These are phyloP conservation scores for Dusona sp. DNA, from an alignment of 2,888 invertebrate species.

Conservation along the genomic window DNA sequence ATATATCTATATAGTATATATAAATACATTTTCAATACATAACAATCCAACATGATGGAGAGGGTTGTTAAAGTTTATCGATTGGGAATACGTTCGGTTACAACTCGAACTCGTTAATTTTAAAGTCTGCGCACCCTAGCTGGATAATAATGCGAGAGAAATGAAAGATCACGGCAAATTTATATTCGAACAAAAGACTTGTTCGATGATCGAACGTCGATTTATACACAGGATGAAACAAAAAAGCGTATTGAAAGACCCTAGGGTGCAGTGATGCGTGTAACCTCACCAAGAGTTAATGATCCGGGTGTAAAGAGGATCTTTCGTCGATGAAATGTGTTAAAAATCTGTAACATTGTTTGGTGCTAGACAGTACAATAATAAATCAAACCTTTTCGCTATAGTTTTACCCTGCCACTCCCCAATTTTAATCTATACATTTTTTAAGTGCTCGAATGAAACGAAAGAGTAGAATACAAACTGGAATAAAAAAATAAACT, in stretches of 20 bases:
- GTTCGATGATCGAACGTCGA: background rate
- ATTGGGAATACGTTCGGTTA: constrained; percentile 8
- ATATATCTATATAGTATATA: background rate
- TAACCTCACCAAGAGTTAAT: background rate
- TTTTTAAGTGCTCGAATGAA: background rate
- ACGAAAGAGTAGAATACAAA: background rate
- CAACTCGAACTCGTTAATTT: constrained; percentile 15
- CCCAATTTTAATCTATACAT: background rate
- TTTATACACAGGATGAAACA: background rate
- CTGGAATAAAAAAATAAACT: too few relatives aligned
- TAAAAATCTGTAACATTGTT: background rate
- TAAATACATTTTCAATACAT: background rate
- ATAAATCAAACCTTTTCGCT: background rate
- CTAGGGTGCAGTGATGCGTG: background rate
- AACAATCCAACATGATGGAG: background rate
- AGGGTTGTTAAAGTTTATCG: constrained; percentile 50
- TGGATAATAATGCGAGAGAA: constrained; percentile 1
- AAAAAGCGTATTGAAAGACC: background rate
- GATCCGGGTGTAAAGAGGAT: background rate
- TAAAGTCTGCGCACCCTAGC: background rate
- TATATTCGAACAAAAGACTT: background rate
- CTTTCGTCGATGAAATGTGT: background rate
- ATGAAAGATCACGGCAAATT: background rate
- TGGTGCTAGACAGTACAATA: background rate
- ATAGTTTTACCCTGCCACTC: background rate